Base-by-base conservation (phyloP, 2,888 invertebrate species). In the Laspeyria flexula region DNA sequence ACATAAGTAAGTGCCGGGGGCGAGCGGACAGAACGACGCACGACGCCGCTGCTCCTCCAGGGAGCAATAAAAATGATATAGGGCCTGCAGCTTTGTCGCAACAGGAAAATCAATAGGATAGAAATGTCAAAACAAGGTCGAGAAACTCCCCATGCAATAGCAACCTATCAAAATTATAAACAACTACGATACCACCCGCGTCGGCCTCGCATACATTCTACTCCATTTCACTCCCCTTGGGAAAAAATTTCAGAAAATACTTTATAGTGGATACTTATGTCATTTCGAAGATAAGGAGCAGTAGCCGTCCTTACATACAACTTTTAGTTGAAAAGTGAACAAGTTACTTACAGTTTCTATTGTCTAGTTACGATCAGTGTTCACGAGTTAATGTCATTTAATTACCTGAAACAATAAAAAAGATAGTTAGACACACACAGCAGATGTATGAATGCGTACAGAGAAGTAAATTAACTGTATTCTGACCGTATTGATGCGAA, bases 61-160 rank as follows among this genome's bases (percentile, higher is more conserved):
- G 79, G 86, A 79, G 75, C 74, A 71, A 86, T 86, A 86, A 84
- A 85, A 85, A 82, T 86, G 85, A 87, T 86, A 81, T 80, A 86
- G 71, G 73, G 71, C 73, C 71, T 79, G 75, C 77, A 75, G 72
- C 77, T 67, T 69, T 73, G 74, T 77, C 79, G 70, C 71, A 61
- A 65, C 71, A 69, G 71, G 64, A 79, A 79, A 83, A 85, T 85
- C 87, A 81, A 86, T 87, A 74, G 63, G 33, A 72, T 71, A 73
- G 65, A 86, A 84, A 85, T 83, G 82, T 83, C 82, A 84, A 77
- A 80, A 78, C 73, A 76, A 71, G 70, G 69, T 61, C 60, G 73
- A 65, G 53, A 42, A 67, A 73, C 69, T 70, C 65, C 60, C 65
- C 51, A 55, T 60, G 55, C 54, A 60, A 66, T 60, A 53, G 48